Conservation (phyloP, 2,797 vertebrate genomes). For the Numenius phaeopus region DNA sequence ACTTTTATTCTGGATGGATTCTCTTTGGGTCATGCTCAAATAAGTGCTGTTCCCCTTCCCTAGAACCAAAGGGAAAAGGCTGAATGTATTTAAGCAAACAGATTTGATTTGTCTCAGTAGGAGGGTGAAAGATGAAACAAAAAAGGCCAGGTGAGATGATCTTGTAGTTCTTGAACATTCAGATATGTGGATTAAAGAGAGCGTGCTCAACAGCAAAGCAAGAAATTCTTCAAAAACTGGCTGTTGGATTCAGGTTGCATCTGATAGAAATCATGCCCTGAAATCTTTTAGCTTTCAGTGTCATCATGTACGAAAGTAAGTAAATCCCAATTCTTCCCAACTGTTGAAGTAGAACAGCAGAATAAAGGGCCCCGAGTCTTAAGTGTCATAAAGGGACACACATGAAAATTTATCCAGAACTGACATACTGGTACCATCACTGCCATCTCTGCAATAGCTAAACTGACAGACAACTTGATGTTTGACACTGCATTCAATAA, state of each 20-base stretch:
- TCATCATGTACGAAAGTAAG: background rate
- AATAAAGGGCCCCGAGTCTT: rapidly evolving
- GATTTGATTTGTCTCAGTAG: background rate
- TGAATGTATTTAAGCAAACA: background rate
- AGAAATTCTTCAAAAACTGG: background rate
- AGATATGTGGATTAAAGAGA: background rate
- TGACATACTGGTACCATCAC: background rate
- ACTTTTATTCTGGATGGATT: background rate
- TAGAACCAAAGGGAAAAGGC: background rate
- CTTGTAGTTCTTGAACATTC: background rate
- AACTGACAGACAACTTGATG: background rate
- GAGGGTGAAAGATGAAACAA: background rate
- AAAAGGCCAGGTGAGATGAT: background rate
- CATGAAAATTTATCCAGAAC: background rate
- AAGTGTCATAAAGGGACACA: rapidly evolving
- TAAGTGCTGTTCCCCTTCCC: background rate
- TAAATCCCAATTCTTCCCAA: background rate
- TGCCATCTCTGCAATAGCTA: background rate
- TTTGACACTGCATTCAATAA: background rate
- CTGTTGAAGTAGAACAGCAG: background rate
- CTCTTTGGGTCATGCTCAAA: background rate
- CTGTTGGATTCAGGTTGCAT: background rate
- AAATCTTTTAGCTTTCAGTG: background rate
- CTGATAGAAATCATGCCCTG: background rate
- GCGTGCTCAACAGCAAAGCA: background rate